These are phyloP conservation scores for Heloderma charlesbogerti DNA, from an alignment of 2,113 vertebrate species.

Conservation along the genomic window DNA sequence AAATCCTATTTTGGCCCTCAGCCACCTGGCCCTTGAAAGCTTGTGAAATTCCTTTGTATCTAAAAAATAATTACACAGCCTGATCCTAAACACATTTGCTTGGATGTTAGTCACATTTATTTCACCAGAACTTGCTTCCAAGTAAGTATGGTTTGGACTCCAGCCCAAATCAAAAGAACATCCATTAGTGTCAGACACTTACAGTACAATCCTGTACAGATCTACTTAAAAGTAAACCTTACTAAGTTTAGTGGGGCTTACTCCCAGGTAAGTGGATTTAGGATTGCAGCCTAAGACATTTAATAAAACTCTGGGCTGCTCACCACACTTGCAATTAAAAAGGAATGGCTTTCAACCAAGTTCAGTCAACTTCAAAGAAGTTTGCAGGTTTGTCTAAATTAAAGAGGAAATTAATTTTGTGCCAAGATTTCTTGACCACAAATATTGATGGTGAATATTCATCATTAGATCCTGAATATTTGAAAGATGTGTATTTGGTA, in stretches of 20 bases:
- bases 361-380: slow-evolving; percentile 7
- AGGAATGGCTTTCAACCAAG: not conserved
- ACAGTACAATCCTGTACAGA: too few relatives aligned
- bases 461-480: not conserved
- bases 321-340: not conserved
- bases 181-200: not conserved
- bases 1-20: rapidly evolving
- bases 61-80: slow-evolving; percentile 19
- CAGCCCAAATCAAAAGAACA: not conserved
- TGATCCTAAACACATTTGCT: slow-evolving; percentile 13
- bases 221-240: too few relatives aligned
- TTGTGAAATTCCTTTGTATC: not conserved
- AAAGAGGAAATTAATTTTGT: not conserved
- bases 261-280: too few relatives aligned
- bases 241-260: too few relatives aligned
- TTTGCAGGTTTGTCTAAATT: not conserved
- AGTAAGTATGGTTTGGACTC: slow-evolving; percentile 15
- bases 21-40: slow-evolving; percentile 1
- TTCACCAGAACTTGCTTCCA: not conserved
- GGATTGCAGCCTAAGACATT: not conserved
- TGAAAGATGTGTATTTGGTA: not conserved
- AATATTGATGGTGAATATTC: not conserved
- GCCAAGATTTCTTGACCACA: not conserved
- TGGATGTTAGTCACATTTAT: not conserved
- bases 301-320: not conserved